Conservation (phyloP, 2,113 vertebrate genomes). For the Nesogale talazaci region DNA sequence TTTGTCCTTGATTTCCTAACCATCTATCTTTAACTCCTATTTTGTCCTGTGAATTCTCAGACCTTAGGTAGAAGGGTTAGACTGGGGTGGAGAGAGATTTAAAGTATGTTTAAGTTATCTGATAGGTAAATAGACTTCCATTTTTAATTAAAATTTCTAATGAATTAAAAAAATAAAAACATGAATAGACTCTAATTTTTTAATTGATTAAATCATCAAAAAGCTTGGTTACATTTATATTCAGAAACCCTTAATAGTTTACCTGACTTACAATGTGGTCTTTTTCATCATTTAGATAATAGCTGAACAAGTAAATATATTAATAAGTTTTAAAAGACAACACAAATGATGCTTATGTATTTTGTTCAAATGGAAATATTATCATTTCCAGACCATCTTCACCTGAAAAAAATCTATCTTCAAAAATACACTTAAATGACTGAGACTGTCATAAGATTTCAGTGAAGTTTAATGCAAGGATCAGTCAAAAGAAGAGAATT, state of each 20-base stretch:
- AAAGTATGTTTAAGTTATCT: background rate
- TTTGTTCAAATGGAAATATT: slow-evolving; percentile 32
- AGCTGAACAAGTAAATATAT: background rate
- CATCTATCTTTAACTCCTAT: background rate
- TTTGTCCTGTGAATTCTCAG: background rate
- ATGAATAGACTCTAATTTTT: background rate
- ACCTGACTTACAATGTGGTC: background rate
- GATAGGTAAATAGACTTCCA: background rate
- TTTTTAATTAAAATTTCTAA: background rate
- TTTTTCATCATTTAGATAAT: slow-evolving; percentile 22
- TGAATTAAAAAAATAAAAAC: no score
- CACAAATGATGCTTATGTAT: slow-evolving; percentile 33
- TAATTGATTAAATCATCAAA: background rate
- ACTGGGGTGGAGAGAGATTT: background rate
- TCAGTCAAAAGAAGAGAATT: slow-evolving; percentile 44
- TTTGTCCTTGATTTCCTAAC: no score
- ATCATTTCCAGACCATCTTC: slow-evolving; percentile 18
- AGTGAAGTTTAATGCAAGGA: slow-evolving; percentile 34
- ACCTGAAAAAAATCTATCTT: background rate
- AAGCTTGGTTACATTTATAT: background rate
- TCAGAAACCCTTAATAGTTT: background rate
- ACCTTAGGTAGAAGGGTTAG: background rate
- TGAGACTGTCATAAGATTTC: background rate
- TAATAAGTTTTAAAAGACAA: slow-evolving; percentile 26
- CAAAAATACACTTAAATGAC: slow-evolving; percentile 18